Evolutionary conservation across 2,113 vertebrate species (phyloP).

Genomic region (Colistium nudipinnis): DNA sequence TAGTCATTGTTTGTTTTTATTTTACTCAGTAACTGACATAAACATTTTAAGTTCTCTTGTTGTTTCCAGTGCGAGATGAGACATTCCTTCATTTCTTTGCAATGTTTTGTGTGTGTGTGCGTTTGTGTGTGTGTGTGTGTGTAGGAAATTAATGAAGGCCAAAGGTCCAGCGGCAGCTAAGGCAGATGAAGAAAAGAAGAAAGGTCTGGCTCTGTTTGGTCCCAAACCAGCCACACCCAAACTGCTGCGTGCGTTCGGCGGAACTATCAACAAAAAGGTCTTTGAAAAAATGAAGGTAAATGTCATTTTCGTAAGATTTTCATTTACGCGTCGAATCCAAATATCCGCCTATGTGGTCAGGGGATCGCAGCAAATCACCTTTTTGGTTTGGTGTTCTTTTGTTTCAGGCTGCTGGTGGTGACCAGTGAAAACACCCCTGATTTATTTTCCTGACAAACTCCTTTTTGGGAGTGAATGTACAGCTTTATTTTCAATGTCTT

Average conservation of each 20-base stretch:
- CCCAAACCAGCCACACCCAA: conserved; percentile 86
- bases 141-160: conserved; percentile 87
- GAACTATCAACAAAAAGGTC: conserved; percentile 53
- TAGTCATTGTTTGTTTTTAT: too few relatives aligned
- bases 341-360: background rate
- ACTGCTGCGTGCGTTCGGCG: conserved; percentile 82
- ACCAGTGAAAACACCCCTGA: background rate
- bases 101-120: background rate
- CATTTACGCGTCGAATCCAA: background rate
- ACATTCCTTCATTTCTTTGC: background rate
- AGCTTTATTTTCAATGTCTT: conserved; percentile 22
- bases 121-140: conserved; percentile 8
- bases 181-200: conserved; percentile 73
- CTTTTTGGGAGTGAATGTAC: conserved; percentile 63
- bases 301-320: too few relatives aligned
- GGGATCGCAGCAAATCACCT: background rate
- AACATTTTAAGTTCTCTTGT: too few relatives aligned
- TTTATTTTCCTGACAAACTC: conserved; percentile 19
- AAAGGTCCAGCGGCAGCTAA: conserved; percentile 80
- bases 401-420: conserved; percentile 16
- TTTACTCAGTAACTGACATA: too few relatives aligned
- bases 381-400: background rate
- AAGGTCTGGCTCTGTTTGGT: conserved; percentile 81
- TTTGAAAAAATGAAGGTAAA: conserved; percentile 73
- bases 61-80: too few relatives aligned